Evolutionary conservation across 2,113 vertebrate genomes (phyloP), one percentile per base, ranked within the genome.

Genomic region (Oncorhynchus nerka): DNA sequence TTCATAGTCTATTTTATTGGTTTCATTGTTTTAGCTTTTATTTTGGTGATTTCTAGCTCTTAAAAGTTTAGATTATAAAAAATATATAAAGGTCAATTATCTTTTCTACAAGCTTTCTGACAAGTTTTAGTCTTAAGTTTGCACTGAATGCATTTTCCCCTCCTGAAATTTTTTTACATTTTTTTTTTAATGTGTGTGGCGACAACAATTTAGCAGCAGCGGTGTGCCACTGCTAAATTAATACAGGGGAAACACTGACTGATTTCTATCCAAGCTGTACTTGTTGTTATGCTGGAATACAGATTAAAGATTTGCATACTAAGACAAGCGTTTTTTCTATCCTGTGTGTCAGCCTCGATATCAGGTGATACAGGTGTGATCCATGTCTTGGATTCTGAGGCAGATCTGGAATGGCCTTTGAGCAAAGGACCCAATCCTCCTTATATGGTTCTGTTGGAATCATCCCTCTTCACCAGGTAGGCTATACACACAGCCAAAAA

Each of bases 341-440:
- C 68, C 8, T 65, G 15, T 76, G 19, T 30, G 76, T 71, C 71
- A 94, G 94, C 94, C 1, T 92, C 92, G 55, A 77, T 93, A 75
- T 92, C 92, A 66, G 97, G 97, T 12, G 92, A 98, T 82, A 97
- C 96, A 0, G 97, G 97, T 0, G 95, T 99, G 71, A 94, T 99
- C 69, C 97, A 99, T 0, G 91, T 99, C 22, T 91, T 97, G 3
- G 95, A 97, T 62, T 92, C 91, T 2, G 91, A 94, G 61, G 88
- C 94, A 0, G 95, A 99, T 59, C 84, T 99, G 76, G 87, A 92
- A 0, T 99, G 95, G 96, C 95, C 95, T 15, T 89, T 97, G 45
- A 32, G 48, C 0, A 85, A 89, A 0, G 97, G 97, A 4, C 95
- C 89, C 0, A 91, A 95, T 68, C 92, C 97, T 0, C 97, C 97